Base-by-base conservation (phyloP, 2,113 vertebrate species). In the Caloenas nicobarica region DNA sequence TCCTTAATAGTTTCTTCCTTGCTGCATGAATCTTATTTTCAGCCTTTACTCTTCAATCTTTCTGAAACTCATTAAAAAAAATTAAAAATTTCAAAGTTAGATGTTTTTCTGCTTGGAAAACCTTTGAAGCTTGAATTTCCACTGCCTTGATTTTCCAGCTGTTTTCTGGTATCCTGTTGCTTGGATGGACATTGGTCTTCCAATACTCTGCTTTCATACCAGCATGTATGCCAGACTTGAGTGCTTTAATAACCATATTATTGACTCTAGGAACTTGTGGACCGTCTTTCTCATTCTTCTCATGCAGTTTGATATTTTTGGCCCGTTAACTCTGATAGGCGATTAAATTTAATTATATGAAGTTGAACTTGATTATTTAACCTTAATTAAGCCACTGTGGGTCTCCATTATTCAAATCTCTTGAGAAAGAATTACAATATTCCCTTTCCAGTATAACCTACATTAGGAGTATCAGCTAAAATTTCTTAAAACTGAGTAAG, bases 361-460 rank as follows among this genome's bases (percentile, higher is more conserved):
- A 87, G 73, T 72, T 86, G 90, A 81, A 86, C 86, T 93, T 96
- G 81, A 89, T 92, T 89, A 87, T 94, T 92, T 96, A 91, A 87
- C 31, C 2, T 94, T 96, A 96, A 96, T 94, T 95, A 96, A 96
- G 31, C 36, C 58, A 69, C 16, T 65, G 56, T 50, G 51, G 61
- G 61, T 93, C 88, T 95, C 50, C 50, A n/a, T 87, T 94, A 51
- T 78, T 87, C 21, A 69, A 51, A 61, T 54, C 88, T 76, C 83
- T 78, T 62, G 88, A 93, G 92, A 64, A 91, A 36, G 72, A 77
- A 44, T 71, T 83, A 38, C n/a, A 44, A 3, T 88, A 73, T 83
- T 90, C 29, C 34, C 33, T 86, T 88, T 79, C 42, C 18, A 9
- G 33, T 68, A 28, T 86, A 94, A 86, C 85, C 82, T 91, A 77